These are phyloP conservation scores for Embidobia sp. DNA, from an alignment of 2,888 invertebrate species.

Conservation along the genomic window DNA sequence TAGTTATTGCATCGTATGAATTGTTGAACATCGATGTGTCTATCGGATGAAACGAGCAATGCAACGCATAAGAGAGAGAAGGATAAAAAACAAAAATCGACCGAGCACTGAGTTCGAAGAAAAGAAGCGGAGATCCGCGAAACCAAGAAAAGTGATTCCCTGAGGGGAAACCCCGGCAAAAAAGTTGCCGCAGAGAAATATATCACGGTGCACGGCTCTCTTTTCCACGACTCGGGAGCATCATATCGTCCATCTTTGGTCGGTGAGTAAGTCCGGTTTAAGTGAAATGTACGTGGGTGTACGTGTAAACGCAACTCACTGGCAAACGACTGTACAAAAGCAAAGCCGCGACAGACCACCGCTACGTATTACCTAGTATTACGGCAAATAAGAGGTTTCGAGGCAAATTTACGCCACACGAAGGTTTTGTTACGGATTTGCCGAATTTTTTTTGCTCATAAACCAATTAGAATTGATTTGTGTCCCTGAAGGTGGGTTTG, in stretches of 20 bases:
- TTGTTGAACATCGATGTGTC: slow-evolving; percentile 37
- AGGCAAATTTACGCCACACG: slow-evolving; percentile 42
- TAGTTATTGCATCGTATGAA: slow-evolving; percentile 31
- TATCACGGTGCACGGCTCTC: slow-evolving; percentile 61
- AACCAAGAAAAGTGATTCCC: slow-evolving; percentile 69
- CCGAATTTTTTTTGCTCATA: slow-evolving; percentile 2
- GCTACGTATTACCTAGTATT: slow-evolving; percentile 39
- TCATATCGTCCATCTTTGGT: slow-evolving; percentile 70
- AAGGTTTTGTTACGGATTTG: slow-evolving; percentile 10
- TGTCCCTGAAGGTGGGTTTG: too few species aligned
- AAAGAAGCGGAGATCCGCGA: slow-evolving; percentile 45
- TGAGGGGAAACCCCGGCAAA: slow-evolving; percentile 39
- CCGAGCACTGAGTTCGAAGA: slow-evolving; percentile 7
- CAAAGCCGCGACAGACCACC: slow-evolving; percentile 39
- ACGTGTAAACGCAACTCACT: slow-evolving; percentile 52
- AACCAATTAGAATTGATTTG: slow-evolving; percentile 21
- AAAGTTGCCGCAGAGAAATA: slow-evolving; percentile 64
- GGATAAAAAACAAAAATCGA: slow-evolving; percentile 11
- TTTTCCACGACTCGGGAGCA: slow-evolving; percentile 57
- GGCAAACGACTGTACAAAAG: slow-evolving; percentile 26
- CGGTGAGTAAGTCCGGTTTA: slow-evolving; percentile 67
- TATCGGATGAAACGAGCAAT: slow-evolving; percentile 17
- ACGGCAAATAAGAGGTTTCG: slow-evolving; percentile 40
- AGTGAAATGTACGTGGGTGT: slow-evolving; percentile 72
- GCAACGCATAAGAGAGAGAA: background rate